Conservation (phyloP, 2,113 vertebrate species). For the Cygnus buccinator region DNA sequence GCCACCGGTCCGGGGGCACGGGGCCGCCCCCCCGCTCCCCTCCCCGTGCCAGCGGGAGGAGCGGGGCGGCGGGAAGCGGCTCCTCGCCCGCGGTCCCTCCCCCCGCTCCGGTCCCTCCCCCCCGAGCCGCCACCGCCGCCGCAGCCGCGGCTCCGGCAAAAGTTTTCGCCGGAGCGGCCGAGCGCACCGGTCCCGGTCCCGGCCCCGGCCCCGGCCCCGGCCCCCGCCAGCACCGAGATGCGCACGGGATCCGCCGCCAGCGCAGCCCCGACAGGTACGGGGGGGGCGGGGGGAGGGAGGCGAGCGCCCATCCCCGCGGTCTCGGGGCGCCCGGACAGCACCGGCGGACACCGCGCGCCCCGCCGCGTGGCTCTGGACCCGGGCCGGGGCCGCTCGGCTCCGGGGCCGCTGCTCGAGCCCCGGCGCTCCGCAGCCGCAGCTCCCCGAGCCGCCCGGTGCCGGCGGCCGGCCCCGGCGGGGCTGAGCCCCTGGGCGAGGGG, state of each 20-base stretch:
- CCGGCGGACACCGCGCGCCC: not conserved
- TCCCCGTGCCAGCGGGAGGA: not conserved
- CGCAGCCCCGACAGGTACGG: conserved; percentile 12
- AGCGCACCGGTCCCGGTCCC: not conserved
- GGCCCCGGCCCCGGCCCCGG: not conserved
- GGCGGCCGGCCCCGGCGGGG: too few species aligned
- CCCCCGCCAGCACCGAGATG: conserved; percentile 25
- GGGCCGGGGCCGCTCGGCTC: not conserved
- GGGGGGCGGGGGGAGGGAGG: not conserved
- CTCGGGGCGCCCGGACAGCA: not conserved
- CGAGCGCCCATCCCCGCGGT: not conserved
- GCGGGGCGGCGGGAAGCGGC: not conserved
- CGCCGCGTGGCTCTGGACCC: not conserved
- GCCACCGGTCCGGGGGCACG: not conserved
- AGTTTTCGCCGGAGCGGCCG: conserved; percentile 44
- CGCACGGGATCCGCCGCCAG: not conserved
- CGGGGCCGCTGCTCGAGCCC: not conserved
- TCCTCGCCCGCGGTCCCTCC: not conserved
- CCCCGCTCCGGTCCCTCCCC: not conserved
- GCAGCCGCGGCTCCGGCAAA: conserved; percentile 25
- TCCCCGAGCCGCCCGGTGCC: not conserved
- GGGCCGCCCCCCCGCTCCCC: not conserved
- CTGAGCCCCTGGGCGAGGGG: not conserved
- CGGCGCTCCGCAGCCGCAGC: not conserved
- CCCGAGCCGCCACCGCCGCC: not conserved